Evolutionary conservation across 2,113 vertebrate species (phyloP).

Genomic region (Chitala chitala): DNA sequence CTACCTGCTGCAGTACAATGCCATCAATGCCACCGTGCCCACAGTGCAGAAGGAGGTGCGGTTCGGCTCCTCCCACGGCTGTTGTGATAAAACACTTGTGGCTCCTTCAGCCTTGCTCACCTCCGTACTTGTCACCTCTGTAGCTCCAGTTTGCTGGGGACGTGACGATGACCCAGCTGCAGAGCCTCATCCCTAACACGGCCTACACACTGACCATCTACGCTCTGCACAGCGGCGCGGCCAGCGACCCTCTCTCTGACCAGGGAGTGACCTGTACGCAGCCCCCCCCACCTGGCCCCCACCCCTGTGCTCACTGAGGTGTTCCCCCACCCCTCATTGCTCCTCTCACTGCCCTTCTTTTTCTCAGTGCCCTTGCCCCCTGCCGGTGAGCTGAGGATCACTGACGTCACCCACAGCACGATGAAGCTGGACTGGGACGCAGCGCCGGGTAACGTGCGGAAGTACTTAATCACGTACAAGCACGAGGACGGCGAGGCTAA

Average conservation of each 20-base stretch:
- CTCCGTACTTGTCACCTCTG: slow-evolving; percentile 10
- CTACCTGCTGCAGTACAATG: slow-evolving; percentile 76
- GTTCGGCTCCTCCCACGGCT: too few species aligned
- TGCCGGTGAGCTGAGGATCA: slow-evolving; percentile 69
- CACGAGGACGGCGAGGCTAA: slow-evolving; percentile 71
- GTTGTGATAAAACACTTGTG: too few species aligned
- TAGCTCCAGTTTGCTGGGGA: slow-evolving; percentile 73
- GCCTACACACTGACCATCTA: slow-evolving; percentile 71
- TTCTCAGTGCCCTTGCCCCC: slow-evolving; percentile 75
- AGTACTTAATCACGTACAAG: slow-evolving; percentile 83
- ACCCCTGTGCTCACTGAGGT: neutral
- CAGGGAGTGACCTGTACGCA: slow-evolving; percentile 80
- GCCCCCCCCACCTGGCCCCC: too few species aligned
- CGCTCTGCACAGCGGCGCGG: slow-evolving; percentile 64
- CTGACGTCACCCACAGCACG: slow-evolving; percentile 84
- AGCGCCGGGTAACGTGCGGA: slow-evolving; percentile 76
- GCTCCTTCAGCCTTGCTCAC: too few species aligned
- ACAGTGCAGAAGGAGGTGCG: slow-evolving; percentile 74
- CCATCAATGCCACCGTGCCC: slow-evolving; percentile 71
- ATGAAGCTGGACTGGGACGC: slow-evolving; percentile 83
- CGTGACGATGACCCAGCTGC: slow-evolving; percentile 66
- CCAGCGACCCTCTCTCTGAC: slow-evolving; percentile 71
- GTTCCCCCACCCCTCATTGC: neutral
- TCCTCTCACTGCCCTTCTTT: neutral
- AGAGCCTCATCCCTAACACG: slow-evolving; percentile 74